Conservation (phyloP, 2,113 vertebrate genomes). For the Actinemys pallida region DNA sequence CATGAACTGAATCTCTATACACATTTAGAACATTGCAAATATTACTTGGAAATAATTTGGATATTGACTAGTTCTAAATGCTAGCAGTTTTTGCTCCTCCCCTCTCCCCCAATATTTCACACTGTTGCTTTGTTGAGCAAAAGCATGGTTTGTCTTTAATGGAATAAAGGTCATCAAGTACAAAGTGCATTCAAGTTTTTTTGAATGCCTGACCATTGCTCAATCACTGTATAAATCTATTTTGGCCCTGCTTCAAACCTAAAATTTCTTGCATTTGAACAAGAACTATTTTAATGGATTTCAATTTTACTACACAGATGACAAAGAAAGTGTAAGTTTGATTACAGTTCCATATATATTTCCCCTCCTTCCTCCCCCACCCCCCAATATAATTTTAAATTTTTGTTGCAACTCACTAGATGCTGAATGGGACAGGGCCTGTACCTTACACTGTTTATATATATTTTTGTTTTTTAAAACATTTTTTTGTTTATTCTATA, state of each 20-base stretch:
- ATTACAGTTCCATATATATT: neutral
- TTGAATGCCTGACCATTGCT: neutral
- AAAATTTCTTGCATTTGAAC: neutral
- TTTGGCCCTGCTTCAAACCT: neutral
- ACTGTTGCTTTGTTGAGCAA: neutral
- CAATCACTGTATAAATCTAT: neutral
- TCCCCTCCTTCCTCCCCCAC: neutral
- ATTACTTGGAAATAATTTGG: neutral
- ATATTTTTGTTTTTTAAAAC: neutral
- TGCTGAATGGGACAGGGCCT: neutral
- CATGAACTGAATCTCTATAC: neutral
- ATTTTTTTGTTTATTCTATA: neutral
- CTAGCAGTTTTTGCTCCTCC: neutral
- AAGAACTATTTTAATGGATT: neutral
- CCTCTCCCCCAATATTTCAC: neutral
- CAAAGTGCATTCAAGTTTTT: neutral
- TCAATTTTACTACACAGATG: neutral
- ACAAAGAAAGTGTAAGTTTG: neutral
- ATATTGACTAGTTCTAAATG: neutral
- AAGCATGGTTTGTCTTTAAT: neutral
- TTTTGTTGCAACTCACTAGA: neutral
- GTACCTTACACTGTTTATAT: neutral
- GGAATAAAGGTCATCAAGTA: neutral
- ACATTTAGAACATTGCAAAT: neutral
- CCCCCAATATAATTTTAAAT: conserved; percentile 27